Conservation (phyloP, 53 echinoderm and acorn worm genomes). For the Zoroaster sp. region DNA sequence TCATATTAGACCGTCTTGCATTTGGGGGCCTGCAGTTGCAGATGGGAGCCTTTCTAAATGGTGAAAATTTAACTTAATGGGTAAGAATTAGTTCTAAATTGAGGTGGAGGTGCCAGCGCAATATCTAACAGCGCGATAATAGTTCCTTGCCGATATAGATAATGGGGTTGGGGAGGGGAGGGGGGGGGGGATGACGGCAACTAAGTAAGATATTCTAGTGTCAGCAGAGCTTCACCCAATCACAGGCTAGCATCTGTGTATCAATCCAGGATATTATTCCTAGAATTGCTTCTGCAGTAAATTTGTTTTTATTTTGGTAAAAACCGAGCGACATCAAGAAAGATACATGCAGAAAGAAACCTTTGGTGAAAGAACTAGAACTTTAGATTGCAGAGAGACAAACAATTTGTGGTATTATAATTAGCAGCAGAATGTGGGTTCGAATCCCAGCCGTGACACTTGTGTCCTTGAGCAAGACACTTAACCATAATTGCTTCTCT, state of each 20-base stretch:
- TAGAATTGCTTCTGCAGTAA: no score
- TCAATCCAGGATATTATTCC: no score
- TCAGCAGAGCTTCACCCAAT: background rate
- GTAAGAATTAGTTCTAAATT: slow-evolving; percentile 13
- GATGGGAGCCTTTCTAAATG: no score
- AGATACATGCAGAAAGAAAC: background rate
- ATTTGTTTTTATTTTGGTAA: no score
- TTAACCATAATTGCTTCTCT: no score
- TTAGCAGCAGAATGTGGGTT: no score
- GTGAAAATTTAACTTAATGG: slow-evolving; percentile 23
- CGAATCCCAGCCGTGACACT: no score
- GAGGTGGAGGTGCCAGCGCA: slow-evolving; percentile 19
- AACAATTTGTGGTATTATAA: no score
- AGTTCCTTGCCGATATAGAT: background rate
- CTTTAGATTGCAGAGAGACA: no score
- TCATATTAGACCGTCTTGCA: background rate
- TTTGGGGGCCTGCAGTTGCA: no score
- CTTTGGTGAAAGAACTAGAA: background rate
- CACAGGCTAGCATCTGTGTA: background rate
- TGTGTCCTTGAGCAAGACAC: no score
- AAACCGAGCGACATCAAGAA: background rate
- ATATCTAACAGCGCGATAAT: background rate
- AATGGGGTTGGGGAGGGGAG: background rate
- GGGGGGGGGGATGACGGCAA: background rate
- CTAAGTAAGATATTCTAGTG: background rate